Conservation (phyloP, 1,140 invertebrate genomes). For the Temnothorax nylanderi region DNA sequence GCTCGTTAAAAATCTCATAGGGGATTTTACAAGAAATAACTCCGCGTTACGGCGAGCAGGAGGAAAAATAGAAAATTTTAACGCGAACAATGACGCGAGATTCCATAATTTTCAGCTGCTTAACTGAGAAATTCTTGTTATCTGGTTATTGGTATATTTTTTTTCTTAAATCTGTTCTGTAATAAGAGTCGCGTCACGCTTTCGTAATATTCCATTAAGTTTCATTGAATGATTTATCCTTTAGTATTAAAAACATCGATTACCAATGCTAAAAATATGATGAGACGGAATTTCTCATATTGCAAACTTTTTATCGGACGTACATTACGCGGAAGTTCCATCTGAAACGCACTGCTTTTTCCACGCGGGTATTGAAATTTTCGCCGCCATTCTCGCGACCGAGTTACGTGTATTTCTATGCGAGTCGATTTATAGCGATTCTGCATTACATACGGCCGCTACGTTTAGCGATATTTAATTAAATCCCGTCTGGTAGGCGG, state of each 20-base stretch:
- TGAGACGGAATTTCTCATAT: constrained; percentile 34
- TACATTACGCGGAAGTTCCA: constrained; percentile 45
- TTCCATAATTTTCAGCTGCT: constrained; percentile 14
- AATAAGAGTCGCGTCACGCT: background rate
- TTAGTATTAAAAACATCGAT: background rate
- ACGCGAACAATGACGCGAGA: background rate
- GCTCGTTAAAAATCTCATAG: constrained; percentile 50
- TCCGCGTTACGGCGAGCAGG: background rate
- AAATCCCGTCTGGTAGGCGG: constrained; percentile 73
- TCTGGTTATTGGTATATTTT: background rate
- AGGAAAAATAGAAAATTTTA: background rate
- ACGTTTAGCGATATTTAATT: constrained; percentile 80
- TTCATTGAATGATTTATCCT: background rate
- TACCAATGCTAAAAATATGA: constrained; percentile 16
- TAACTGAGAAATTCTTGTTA: background rate
- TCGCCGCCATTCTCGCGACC: constrained; percentile 17
- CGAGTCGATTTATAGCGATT: constrained; percentile 34
- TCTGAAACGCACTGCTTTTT: constrained; percentile 38
- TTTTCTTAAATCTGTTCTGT: background rate
- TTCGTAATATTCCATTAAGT: background rate
- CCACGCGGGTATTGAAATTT: constrained; percentile 44
- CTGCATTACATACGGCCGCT: constrained; percentile 44
- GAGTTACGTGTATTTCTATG: constrained; percentile 51
- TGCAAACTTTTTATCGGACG: constrained; percentile 47
- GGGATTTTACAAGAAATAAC: constrained; percentile 55